A percentile compares a stretch with the other conserved stretches of the same genome.
phyloP scores from a whole-genome alignment of 1,140 invertebrate species.

The Anadara kagoshimensis region DNA sequence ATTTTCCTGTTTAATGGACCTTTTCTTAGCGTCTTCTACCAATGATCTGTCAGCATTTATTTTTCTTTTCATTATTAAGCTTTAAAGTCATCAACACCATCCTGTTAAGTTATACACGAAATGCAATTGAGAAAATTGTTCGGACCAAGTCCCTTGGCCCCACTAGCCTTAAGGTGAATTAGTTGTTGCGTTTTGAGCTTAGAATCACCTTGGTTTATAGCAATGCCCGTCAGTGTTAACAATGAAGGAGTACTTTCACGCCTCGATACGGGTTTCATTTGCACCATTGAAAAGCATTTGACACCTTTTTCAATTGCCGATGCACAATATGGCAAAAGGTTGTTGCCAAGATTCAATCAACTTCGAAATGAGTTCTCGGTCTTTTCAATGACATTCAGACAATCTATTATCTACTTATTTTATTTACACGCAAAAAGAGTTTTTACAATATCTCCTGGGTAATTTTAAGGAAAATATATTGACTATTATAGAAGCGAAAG shows the following conservation, averaged over 20 bases:
- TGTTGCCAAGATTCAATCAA: slow-evolving; percentile 33
- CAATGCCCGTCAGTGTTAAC: slow-evolving; percentile 16
- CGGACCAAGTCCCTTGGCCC: too few species aligned
- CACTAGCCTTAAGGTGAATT: too few species aligned
- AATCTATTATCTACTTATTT: slow-evolving; percentile 43
- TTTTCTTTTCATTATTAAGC: too few species aligned
- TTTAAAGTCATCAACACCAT: too few species aligned
- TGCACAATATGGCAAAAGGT: slow-evolving; percentile 31
- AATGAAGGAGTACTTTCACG: slow-evolving; percentile 33
- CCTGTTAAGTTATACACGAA: too few species aligned
- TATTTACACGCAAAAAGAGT: slow-evolving; percentile 43
- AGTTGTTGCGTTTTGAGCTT: too few species aligned
- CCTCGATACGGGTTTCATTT: slow-evolving; percentile 30
- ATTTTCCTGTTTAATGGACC: too few species aligned
- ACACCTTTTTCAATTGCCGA: slow-evolving; percentile 33
- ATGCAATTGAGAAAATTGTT: too few species aligned
- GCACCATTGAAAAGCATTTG: slow-evolving; percentile 32
- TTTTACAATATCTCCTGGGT: slow-evolving; percentile 32
- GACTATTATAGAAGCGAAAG: background rate
- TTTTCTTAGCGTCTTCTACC: too few species aligned
- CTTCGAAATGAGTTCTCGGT: slow-evolving; percentile 27
- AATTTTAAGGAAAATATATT: slow-evolving; percentile 36
- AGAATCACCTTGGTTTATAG: background rate
- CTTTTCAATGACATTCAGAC: slow-evolving; percentile 28
- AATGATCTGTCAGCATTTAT: too few species aligned